Conservation (phyloP, 2,797 vertebrate species). For the Geotrypetes seraphini region DNA sequence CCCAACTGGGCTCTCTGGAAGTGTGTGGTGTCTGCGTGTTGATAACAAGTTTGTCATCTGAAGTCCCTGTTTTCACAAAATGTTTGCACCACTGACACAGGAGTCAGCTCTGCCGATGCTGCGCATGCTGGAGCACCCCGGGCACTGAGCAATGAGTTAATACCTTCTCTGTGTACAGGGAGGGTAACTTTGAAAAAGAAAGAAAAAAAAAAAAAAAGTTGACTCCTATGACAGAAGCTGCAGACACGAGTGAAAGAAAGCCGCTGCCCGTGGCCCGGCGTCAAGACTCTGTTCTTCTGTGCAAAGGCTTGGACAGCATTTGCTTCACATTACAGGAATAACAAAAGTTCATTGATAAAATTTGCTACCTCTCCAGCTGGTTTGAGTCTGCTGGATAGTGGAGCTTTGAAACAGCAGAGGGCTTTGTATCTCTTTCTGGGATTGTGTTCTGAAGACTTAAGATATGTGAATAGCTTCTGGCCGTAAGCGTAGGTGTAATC, state of each 20-base stretch:
- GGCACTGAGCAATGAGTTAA: too few species aligned
- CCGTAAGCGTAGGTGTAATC: neutral
- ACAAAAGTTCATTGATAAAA: conserved; percentile 21
- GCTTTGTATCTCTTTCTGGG: neutral
- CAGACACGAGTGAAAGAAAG: neutral
- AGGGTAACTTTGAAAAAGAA: too few species aligned
- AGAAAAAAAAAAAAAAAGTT: too few species aligned
- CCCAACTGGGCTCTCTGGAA: too few species aligned
- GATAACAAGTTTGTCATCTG: too few species aligned
- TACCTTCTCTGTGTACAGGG: too few species aligned
- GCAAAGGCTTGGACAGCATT: neutral
- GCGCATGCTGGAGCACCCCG: too few species aligned
- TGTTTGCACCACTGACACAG: neutral
- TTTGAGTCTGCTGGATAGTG: neutral
- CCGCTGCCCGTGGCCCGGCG: too few species aligned
- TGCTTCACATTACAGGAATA: conserved; percentile 12
- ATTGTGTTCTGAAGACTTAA: neutral
- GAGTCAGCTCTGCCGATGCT: too few species aligned
- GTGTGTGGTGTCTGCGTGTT: too few species aligned
- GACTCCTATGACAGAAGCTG: too few species aligned
- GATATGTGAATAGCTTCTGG: neutral
- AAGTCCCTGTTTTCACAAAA: neutral
- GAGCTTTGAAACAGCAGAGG: neutral
- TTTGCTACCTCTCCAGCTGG: neutral
- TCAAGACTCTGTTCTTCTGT: neutral